phyloP scores from a whole-genome alignment of 2,797 vertebrate species.

The Poecilia velifera region DNA sequence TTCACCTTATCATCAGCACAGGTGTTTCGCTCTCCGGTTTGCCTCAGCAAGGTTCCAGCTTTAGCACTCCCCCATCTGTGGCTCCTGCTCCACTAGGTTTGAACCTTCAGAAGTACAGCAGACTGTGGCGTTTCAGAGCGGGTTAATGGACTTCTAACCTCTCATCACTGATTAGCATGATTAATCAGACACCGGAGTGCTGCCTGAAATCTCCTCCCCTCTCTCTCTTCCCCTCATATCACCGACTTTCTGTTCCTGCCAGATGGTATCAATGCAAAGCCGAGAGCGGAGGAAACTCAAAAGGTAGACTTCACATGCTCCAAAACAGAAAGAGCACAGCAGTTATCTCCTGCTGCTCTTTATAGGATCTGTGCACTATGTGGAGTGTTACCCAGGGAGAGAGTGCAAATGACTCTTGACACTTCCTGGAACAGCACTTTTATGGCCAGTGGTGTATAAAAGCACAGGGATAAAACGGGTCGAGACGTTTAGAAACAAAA shows the following conservation, averaged over 20 bases:
- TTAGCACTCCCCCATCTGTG: slow-evolving; percentile 48
- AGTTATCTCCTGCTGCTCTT: slow-evolving; percentile 73
- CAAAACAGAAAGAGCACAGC: slow-evolving; percentile 61
- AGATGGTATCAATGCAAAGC: slow-evolving; percentile 76
- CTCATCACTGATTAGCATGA: slow-evolving; percentile 76
- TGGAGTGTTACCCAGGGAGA: slow-evolving; percentile 41
- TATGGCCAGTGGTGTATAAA: neutral
- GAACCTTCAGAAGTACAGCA: slow-evolving; percentile 37
- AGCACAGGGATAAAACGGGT: neutral
- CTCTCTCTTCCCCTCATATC: slow-evolving; percentile 33
- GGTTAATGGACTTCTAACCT: slow-evolving; percentile 79
- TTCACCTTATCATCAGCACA: slow-evolving; percentile 39
- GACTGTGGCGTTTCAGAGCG: slow-evolving; percentile 57
- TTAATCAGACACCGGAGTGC: slow-evolving; percentile 71
- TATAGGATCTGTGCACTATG: slow-evolving; percentile 46
- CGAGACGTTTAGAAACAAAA: neutral
- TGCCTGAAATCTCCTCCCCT: slow-evolving; percentile 35
- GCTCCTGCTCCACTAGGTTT: slow-evolving; percentile 31
- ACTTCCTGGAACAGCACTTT: slow-evolving; percentile 24
- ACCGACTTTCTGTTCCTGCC: slow-evolving; percentile 61
- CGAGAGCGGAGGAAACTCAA: slow-evolving; percentile 68
- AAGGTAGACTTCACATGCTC: slow-evolving; percentile 67
- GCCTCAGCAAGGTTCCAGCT: slow-evolving; percentile 15
- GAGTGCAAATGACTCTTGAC: slow-evolving; percentile 42
- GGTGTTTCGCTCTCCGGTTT: slow-evolving; percentile 39